Percentiles rank a stretch among this genome's conserved stretches.
These are phyloP conservation scores for Tachystola acroxantha DNA, from an alignment of 2,888 invertebrate species.

Conservation along the genomic window DNA sequence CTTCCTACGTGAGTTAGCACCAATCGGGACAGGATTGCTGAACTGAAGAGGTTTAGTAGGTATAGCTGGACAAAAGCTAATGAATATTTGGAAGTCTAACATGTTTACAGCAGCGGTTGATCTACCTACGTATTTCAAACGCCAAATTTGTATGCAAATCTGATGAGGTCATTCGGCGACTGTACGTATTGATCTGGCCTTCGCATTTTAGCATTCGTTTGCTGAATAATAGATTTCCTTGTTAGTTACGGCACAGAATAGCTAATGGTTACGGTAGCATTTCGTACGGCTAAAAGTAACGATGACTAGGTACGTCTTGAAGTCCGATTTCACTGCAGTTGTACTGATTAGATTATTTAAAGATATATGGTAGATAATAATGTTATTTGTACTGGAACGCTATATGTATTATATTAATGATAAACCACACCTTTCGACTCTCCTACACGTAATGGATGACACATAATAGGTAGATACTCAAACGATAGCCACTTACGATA, in stretches of 20 bases:
- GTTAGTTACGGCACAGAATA: too few relatives aligned
- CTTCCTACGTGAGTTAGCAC: too few relatives aligned
- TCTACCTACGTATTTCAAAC: conserved; percentile 18
- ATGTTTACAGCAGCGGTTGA: too few relatives aligned
- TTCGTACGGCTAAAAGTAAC: neutral
- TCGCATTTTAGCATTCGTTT: conserved; percentile 6
- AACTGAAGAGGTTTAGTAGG: too few relatives aligned
- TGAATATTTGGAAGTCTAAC: too few relatives aligned
- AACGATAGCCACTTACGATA: too few relatives aligned
- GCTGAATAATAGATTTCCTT: neutral
- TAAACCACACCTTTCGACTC: neutral
- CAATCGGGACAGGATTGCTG: too few relatives aligned
- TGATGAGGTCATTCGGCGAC: conserved; percentile 57
- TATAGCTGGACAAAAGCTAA: too few relatives aligned
- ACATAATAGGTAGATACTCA: neutral
- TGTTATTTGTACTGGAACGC: neutral
- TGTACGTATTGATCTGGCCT: conserved; percentile 13
- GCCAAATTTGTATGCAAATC: conserved; percentile 56
- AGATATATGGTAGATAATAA: neutral
- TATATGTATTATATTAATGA: neutral
- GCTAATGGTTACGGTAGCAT: too few relatives aligned
- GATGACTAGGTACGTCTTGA: neutral
- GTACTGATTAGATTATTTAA: neutral
- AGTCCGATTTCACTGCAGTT: conserved; percentile 1
- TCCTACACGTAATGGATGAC: neutral